phyloP scores from a whole-genome alignment of 2,888 invertebrate species.

The Ceraclea dissimilis region DNA sequence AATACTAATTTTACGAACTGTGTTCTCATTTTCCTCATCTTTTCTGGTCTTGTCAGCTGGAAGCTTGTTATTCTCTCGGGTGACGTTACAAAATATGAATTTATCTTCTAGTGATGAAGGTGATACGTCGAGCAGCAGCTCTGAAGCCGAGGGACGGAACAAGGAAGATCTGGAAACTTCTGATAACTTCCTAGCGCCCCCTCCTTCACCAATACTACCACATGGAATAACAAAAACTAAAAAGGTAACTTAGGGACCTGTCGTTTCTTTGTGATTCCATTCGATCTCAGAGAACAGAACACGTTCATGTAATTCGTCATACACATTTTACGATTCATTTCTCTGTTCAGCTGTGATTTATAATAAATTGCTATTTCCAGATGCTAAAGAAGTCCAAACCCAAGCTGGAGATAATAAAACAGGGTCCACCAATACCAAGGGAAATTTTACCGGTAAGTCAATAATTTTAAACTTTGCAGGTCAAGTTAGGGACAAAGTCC shows the following conservation, averaged over 20 bases:
- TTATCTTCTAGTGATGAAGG: constrained; percentile 69
- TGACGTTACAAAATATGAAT: too few relatives aligned
- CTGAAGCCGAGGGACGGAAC: constrained; percentile 58
- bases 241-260: constrained; percentile 19
- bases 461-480: not conserved
- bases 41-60: too few relatives aligned
- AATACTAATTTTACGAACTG: too few relatives aligned
- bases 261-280: too few relatives aligned
- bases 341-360: too few relatives aligned
- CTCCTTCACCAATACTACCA: constrained; percentile 60
- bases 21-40: too few relatives aligned
- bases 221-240: constrained; percentile 33
- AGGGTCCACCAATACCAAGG: constrained; percentile 39
- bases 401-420: constrained; percentile 41
- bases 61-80: too few relatives aligned
- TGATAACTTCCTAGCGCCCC: constrained; percentile 52
- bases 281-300: too few relatives aligned
- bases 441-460: constrained; percentile 50
- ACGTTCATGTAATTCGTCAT: too few relatives aligned
- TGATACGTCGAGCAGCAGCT: constrained; percentile 64
- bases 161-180: constrained; percentile 37
- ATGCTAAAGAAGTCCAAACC: constrained; percentile 37
- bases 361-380: constrained; percentile 30
- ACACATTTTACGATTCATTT: too few relatives aligned
- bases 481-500: too few relatives aligned